phyloP scores from a whole-genome alignment of 2,113 vertebrate genomes.

The Catharus bicknelli region DNA sequence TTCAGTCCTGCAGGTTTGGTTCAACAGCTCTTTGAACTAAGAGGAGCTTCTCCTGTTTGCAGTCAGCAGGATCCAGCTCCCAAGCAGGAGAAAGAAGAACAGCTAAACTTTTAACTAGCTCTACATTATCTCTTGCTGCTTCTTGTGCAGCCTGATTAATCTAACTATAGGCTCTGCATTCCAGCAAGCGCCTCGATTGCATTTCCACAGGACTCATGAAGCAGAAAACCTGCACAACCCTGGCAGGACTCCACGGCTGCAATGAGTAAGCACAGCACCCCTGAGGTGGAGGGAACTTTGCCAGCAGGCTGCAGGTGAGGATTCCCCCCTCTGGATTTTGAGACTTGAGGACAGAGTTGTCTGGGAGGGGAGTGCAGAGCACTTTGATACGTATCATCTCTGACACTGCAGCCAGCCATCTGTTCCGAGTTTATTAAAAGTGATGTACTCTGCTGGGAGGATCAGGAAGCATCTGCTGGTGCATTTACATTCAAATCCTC shows the following conservation, averaged over 20 bases:
- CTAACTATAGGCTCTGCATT: background rate
- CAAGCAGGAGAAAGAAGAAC: background rate
- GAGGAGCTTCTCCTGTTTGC: background rate
- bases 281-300: background rate
- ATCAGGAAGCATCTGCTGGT: constrained; percentile 63
- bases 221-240: background rate
- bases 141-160: background rate
- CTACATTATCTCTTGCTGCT: background rate
- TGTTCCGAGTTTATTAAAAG: constrained; percentile 67
- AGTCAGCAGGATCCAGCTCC: background rate
- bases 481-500: constrained; percentile 64
- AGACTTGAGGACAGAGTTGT: background rate
- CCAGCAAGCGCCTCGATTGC: background rate
- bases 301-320: background rate
- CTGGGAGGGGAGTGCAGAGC: background rate
- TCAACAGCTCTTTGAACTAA: background rate
- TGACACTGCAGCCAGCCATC: constrained; percentile 36
- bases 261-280: background rate
- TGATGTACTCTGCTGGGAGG: constrained; percentile 60
- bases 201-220: background rate
- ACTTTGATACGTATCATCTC: constrained; percentile 19
- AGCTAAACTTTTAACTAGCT: background rate
- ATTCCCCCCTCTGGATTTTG: background rate
- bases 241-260: background rate
- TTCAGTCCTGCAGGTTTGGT: background rate